Percentiles rank a stretch among this genome's conserved stretches.
These are phyloP conservation scores for Panulirus ornatus DNA, from an alignment of 1,140 invertebrate genomes.

Conservation along the genomic window DNA sequence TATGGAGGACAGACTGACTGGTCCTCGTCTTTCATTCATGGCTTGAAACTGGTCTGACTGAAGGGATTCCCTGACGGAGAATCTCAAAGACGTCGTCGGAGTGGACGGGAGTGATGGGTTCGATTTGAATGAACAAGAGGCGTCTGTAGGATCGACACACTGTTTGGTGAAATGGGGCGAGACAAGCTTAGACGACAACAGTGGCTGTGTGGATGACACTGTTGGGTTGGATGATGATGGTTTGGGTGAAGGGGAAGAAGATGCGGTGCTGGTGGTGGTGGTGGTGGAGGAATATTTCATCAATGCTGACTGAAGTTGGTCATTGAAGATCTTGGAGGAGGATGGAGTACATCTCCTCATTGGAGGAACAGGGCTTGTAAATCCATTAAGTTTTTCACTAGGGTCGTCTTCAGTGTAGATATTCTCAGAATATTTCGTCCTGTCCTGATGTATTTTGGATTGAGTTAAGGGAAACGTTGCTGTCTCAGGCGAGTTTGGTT, in stretches of 20 bases:
- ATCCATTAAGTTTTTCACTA: not conserved
- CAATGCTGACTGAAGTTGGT: not conserved
- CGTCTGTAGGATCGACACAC: not conserved
- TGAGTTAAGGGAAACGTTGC: not conserved
- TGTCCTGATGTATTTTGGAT: not conserved
- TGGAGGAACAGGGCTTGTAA: conserved; percentile 32
- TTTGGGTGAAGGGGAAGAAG: not conserved
- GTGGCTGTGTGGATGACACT: not conserved
- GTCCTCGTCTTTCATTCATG: conserved; percentile 36
- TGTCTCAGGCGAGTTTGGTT: not conserved
- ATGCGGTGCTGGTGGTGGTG: not conserved
- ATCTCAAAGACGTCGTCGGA: conserved; percentile 25
- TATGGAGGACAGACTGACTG: conserved; percentile 70
- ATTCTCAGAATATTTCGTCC: not conserved
- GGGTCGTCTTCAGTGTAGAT: not conserved
- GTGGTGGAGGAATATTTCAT: not conserved
- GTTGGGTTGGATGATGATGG: not conserved
- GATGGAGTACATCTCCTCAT: conserved; percentile 1
- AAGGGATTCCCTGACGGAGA: conserved; percentile 15
- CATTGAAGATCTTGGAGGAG: not conserved
- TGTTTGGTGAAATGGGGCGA: not conserved
- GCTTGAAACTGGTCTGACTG: conserved; percentile 12
- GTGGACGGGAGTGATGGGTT: not conserved
- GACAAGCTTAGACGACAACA: not conserved
- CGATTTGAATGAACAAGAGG: not conserved